Conservation (phyloP, 2,113 vertebrate species). For the Oreotrochilus melanogaster region DNA sequence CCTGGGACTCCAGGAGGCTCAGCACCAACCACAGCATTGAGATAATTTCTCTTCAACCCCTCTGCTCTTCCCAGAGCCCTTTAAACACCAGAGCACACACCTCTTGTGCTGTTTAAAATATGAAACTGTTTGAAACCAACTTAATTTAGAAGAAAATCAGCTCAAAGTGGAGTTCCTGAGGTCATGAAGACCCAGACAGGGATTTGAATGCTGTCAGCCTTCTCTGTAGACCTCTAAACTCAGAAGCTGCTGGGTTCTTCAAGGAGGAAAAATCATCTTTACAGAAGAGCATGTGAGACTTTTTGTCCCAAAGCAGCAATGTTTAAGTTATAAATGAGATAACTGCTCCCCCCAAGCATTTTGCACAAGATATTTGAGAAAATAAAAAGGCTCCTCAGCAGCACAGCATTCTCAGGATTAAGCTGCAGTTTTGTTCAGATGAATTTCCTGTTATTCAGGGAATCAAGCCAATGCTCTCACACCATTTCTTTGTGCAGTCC, state of each 20-base stretch:
- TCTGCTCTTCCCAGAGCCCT: too few species aligned
- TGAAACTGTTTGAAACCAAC: not conserved
- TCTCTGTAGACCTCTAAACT: not conserved
- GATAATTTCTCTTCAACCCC: not conserved
- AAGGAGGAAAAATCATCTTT: not conserved
- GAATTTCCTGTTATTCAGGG: not conserved
- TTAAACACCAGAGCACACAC: rapidly evolving
- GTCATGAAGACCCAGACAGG: rapidly evolving
- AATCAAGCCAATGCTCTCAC: not conserved
- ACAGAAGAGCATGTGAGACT: not conserved
- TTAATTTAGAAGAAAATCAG: not conserved
- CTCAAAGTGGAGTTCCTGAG: not conserved
- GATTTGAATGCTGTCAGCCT: not conserved
- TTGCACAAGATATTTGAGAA: not conserved
- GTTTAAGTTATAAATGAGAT: not conserved
- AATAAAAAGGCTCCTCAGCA: not conserved
- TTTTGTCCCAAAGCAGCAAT: not conserved
- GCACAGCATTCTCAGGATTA: not conserved
- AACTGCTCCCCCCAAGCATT: not conserved
- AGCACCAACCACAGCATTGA: not conserved
- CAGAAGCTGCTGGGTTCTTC: not conserved
- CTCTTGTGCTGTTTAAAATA: not conserved
- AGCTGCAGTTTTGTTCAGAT: not conserved
- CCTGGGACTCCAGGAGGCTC: not conserved
- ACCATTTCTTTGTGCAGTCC: not conserved